Conservation (phyloP, 2,888 invertebrate species). For the Folsomia candida region DNA sequence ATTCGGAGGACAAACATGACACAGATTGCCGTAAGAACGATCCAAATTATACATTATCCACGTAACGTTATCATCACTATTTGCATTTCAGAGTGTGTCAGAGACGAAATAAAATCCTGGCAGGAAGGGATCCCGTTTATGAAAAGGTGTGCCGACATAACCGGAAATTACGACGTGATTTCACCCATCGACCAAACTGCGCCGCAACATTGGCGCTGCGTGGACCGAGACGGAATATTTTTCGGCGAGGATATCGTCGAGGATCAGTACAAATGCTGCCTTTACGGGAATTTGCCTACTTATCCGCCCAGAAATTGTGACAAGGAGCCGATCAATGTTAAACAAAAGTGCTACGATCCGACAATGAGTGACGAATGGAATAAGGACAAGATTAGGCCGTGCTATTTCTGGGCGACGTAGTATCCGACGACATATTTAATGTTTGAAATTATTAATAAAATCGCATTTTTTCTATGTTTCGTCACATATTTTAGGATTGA, state of each 20-base stretch:
- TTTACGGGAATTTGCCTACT: slow-evolving; percentile 8
- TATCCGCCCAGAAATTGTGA: not conserved
- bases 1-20: not conserved
- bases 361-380: not conserved
- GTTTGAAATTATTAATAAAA: no score
- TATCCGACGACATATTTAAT: no score
- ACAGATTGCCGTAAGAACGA: slow-evolving; percentile 40
- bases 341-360: not conserved
- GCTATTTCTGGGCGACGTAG: slow-evolving; percentile 16
- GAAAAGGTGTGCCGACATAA: slow-evolving; percentile 19
- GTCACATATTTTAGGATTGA: no score
- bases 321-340: not conserved
- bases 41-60: slow-evolving; percentile 9
- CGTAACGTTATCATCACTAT: not conserved
- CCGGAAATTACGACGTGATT: slow-evolving; percentile 39
- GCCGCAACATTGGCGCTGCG: slow-evolving; percentile 4
- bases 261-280: slow-evolving; percentile 16
- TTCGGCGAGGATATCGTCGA: slow-evolving; percentile 12
- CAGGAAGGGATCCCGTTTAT: slow-evolving; percentile 25
- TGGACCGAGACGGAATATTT: slow-evolving; percentile 33
- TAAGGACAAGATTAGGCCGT: not conserved
- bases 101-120: slow-evolving; percentile 17
- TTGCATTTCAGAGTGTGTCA: slow-evolving; percentile 27
- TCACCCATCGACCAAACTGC: not conserved
- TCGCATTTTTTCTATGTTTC: no score